A percentile compares a stretch with the other conserved stretches of the same genome.
Conservation (phyloP, 2,113 vertebrate genomes). For the Melanotaenia duboulayi region DNA sequence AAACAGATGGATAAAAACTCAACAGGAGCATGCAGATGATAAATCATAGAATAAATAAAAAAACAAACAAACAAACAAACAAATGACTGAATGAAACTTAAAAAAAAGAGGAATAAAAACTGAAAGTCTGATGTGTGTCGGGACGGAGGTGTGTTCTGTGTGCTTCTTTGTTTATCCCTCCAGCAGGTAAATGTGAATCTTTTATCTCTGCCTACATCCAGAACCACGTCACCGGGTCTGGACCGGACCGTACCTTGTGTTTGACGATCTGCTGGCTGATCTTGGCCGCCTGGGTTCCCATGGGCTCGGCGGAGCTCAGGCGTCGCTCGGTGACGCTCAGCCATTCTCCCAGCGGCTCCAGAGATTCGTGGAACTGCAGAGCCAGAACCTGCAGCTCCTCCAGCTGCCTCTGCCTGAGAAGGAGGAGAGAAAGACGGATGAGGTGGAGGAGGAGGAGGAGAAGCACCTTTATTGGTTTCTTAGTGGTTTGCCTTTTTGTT, state of each 20-base stretch:
- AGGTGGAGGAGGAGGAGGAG: background rate
- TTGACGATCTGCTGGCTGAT: conserved; percentile 96
- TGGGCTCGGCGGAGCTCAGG: conserved; percentile 93
- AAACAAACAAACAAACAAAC: conserved; percentile 40
- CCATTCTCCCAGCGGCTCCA: conserved; percentile 96
- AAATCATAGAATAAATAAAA: conserved; percentile 74
- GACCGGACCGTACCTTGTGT: conserved; percentile 87
- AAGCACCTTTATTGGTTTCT: conserved; percentile 24
- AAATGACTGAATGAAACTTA: conserved; percentile 12
- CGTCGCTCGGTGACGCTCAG: conserved; percentile 94
- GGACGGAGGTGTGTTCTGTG: background rate
- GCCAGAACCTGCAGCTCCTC: conserved; percentile 96
- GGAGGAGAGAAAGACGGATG: background rate
- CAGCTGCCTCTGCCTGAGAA: conserved; percentile 91
- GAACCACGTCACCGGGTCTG: no score
- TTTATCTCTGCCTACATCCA: background rate
- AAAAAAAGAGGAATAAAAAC: conserved; percentile 17
- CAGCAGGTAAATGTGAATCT: no score
- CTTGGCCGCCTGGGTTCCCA: conserved; percentile 96
- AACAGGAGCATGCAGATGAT: conserved; percentile 80
- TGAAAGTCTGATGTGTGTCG: background rate
- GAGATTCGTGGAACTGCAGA: conserved; percentile 95
- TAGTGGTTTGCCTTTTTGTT: conserved; percentile 28
- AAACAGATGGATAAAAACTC: conserved; percentile 76
- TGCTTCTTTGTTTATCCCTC: background rate